Percentiles rank a stretch among this genome's conserved stretches.
phyloP scores from a whole-genome alignment of 2,113 vertebrate species.

The Hypocryptadius cinnamomeus region DNA sequence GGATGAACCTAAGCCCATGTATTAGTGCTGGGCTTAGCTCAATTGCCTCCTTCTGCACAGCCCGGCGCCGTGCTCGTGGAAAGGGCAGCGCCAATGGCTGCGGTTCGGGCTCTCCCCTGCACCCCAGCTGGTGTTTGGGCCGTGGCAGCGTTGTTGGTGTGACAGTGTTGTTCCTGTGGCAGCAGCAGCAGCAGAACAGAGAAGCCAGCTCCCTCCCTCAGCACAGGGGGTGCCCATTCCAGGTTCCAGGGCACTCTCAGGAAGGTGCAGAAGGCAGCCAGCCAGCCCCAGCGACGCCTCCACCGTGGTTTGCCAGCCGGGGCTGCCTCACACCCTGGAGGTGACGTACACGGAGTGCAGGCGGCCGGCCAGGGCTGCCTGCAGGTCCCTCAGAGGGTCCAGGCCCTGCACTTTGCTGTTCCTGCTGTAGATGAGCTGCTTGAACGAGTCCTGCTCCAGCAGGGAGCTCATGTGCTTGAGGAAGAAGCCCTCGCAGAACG shows the following conservation, averaged over 20 bases:
- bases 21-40: not conserved
- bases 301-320: not conserved
- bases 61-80: not conserved
- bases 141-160: not conserved
- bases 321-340: slow-evolving; percentile 78
- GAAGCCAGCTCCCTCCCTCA: not conserved
- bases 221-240: not conserved
- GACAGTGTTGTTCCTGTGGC: not conserved
- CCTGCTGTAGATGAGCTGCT: slow-evolving; percentile 78
- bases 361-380: slow-evolving; percentile 78
- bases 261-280: not conserved
- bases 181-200: not conserved
- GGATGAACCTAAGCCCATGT: not conserved
- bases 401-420: slow-evolving; percentile 79
- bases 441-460: slow-evolving; percentile 85
- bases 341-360: slow-evolving; percentile 84
- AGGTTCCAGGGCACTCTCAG: not conserved
- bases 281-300: not conserved
- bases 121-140: not conserved
- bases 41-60: not conserved
- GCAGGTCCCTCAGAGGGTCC: slow-evolving; percentile 84
- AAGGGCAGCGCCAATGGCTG: not conserved
- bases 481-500: slow-evolving; percentile 92
- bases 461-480: slow-evolving; percentile 88
- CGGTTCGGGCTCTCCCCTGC: not conserved